Evolutionary conservation across 2,797 vertebrate genomes (phyloP).

Genomic region (Loris lydekkerianus): DNA sequence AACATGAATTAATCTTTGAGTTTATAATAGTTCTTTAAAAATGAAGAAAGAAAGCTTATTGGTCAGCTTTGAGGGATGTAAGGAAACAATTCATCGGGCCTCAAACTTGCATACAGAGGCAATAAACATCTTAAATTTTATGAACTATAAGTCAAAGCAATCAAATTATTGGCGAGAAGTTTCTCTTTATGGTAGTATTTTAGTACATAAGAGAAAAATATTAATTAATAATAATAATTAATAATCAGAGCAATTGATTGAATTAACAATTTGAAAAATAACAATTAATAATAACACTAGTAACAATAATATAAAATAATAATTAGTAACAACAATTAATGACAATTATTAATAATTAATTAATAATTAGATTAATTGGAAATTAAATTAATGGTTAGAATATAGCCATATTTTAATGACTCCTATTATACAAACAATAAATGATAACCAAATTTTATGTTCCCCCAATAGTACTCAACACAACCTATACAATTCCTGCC

Average conservation of each 20-base stretch:
- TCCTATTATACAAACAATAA: not conserved
- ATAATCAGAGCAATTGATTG: too few species aligned
- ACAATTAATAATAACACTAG: too few species aligned
- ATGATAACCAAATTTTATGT: not conserved
- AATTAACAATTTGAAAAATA: too few species aligned
- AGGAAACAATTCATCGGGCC: not conserved
- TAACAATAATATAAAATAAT: too few species aligned
- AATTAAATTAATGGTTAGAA: not conserved
- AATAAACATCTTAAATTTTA: not conserved
- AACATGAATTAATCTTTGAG: not conserved
- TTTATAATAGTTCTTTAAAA: conserved; percentile 6
- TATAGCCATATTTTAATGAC: not conserved
- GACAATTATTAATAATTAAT: too few species aligned
- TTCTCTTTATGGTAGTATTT: not conserved
- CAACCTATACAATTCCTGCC: not conserved
- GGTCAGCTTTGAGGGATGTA: not conserved
- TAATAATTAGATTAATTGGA: too few species aligned
- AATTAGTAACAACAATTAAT: too few species aligned
- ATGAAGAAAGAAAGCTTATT: not conserved
- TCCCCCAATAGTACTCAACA: not conserved
- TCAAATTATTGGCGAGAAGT: not conserved
- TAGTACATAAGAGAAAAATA: not conserved
- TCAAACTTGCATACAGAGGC: not conserved
- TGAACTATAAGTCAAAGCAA: not conserved
- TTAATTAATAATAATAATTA: not conserved